Evolutionary conservation across 2,888 invertebrate genomes (phyloP), one percentile per base, ranked within the genome.

Genomic region (Chromoteleia sp.): DNA sequence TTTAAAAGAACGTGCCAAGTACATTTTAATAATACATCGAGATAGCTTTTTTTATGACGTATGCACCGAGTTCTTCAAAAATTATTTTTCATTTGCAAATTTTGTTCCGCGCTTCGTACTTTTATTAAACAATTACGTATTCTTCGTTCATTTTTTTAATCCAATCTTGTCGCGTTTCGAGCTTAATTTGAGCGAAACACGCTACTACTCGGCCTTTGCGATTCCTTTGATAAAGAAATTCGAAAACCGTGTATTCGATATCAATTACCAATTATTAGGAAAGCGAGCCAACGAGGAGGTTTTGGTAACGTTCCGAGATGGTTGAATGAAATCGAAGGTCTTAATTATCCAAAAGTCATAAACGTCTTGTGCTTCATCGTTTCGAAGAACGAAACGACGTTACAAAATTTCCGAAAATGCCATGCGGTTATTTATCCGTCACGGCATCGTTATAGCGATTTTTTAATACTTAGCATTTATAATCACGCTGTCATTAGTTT

Each of bases 381-480:
- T 39, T 36, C 73, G 68, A 29, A 65, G 74, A 56, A 81, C 81
- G 63, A 79, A 73, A 80, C 75, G 81, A 63, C 80, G 54, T 79
- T 84, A 81, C 83, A 81, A 84, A 80, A 73, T 85, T 81, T 83
- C 83, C 82, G 80, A 84, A 84, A 85, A 84, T 82, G 83, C 71
- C 81, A 50, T 21, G 70, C 17, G 59, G 48, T 67, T 61, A 67
- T 73, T 79, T 76, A 71, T 58, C 33, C 50, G 56, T 43, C 58
- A 63, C 63, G 54, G 56, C 54, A 12, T 73, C 68, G 33, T 80
- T 70, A 75, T 63, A 30, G 21, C 61, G 70, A 75, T 61, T 76
- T 61, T 65, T 75, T 74, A 54, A 74, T 75, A 61, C 61, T 61
- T 36, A 63, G 59, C 67, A 68, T 76, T 74, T 45, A 71, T 78